Evolutionary conservation across 2,888 invertebrate genomes (phyloP).

Genomic region (Balanococcus diminutus): DNA sequence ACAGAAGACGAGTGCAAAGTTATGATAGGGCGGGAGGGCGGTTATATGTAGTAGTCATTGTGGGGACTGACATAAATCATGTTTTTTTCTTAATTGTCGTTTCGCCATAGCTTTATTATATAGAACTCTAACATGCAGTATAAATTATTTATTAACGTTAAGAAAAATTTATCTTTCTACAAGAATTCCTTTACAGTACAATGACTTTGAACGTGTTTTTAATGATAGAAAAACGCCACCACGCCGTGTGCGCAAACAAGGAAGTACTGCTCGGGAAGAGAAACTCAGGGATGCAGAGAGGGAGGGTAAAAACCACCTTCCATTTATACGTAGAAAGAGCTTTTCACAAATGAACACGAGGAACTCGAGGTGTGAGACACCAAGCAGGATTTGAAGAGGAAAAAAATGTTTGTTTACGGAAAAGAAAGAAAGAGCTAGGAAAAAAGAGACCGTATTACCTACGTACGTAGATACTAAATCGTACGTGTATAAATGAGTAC

Average conservation of each 20-base stretch:
- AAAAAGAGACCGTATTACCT: neutral
- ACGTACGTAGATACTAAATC: too few relatives aligned
- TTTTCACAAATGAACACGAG: neutral
- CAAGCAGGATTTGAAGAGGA: neutral
- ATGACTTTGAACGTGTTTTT: constrained; percentile 35
- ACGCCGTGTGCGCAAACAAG: neutral
- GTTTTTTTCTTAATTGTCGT: constrained; percentile 41
- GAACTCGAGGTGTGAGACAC: neutral
- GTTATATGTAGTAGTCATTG: neutral
- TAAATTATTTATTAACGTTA: constrained; percentile 43
- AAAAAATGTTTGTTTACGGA: neutral
- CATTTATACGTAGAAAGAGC: neutral
- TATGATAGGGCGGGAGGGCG: neutral
- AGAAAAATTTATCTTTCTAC: constrained; percentile 23
- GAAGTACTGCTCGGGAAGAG: neutral
- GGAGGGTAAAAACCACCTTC: neutral
- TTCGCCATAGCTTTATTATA: neutral
- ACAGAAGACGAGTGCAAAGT: neutral
- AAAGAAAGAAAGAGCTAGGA: neutral
- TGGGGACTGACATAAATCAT: constrained; percentile 22
- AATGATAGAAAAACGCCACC: constrained; percentile 29
- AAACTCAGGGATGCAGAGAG: neutral
- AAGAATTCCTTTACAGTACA: constrained; percentile 33
- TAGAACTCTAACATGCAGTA: constrained; percentile 20
- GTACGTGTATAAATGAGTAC: too few relatives aligned